Base-by-base conservation (phyloP, 2,113 vertebrate genomes). In the Brachyhypopomus gauderio region DNA sequence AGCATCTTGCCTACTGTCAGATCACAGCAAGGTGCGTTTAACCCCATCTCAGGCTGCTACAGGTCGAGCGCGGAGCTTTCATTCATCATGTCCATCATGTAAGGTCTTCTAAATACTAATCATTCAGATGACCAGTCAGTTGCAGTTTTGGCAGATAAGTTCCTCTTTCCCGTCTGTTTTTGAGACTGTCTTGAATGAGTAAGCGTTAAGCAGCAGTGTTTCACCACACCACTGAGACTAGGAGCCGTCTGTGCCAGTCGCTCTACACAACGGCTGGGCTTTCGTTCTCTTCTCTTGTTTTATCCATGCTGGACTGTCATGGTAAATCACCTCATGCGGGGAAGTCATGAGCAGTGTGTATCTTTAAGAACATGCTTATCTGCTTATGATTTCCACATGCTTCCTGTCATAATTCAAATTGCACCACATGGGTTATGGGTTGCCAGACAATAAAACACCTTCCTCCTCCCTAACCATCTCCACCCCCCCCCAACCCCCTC, bases 1-100 rank as follows among this genome's bases (percentile, higher is more conserved):
- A 93, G 93, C 85, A 93, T 95, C 91, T 95, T 99, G 83, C 97
- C 98, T 2, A 93, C 92, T 87, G 96, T 99, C 88, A 95, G 95
- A 90, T 92, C 91, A 86, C 96, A 98, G 88, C 96, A 98, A 97
- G 98, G 98, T 99, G 93, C 8, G 27, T 66, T 66, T 66, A 30
- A 67, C 1, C 8, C 19, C 36, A 20, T 64, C 4, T 5, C 62
- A 16, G 5, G 5, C 64, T 67, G 8, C 30, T 36, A 67, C 17
- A 16, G 27, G 3, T 66, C 19, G 4, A 34, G 1, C 19, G 7
- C 30, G 62, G 2, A 27, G 3, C 63, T n/a, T 41, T 70, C 20
- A 34, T 38, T 34, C 45, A 36, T 30, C 1, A 16, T 66, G 25
- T 14, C 27, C 25, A 30, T 16, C 63, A 66, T 66, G 63, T 34